These are phyloP conservation scores for Metopolophium dirhodum DNA, from an alignment of 1,140 invertebrate genomes.

Conservation along the genomic window DNA sequence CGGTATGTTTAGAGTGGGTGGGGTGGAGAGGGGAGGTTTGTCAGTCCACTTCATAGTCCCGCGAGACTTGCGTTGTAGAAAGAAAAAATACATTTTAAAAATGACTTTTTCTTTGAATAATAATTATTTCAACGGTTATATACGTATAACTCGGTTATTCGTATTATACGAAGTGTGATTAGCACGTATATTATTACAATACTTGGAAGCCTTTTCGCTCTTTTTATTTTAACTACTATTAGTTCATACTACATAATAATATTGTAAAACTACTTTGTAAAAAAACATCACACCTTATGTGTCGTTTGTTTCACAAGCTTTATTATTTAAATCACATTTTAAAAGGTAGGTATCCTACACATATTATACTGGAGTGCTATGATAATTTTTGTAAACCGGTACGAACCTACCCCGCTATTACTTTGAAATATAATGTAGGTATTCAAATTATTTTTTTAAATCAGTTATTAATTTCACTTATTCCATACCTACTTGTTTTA, in stretches of 20 bases:
- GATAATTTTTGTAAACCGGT: not conserved
- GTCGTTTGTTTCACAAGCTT: not conserved
- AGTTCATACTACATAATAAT: not conserved
- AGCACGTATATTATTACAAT: not conserved
- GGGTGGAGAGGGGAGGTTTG: not conserved
- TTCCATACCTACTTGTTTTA: too few relatives aligned
- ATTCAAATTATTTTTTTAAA: too few relatives aligned
- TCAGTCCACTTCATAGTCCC: not conserved
- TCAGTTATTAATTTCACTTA: too few relatives aligned
- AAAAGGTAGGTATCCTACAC: too few relatives aligned
- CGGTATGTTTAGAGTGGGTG: too few relatives aligned
- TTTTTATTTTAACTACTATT: not conserved
- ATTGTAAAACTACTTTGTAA: not conserved
- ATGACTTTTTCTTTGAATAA: not conserved
- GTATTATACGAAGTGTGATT: not conserved
- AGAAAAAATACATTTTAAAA: not conserved
- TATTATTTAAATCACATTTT: not conserved
- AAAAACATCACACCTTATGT: not conserved
- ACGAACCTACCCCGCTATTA: too few relatives aligned
- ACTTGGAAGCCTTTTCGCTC: not conserved
- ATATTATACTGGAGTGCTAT: too few relatives aligned
- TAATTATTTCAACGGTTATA: constrained; percentile 4
- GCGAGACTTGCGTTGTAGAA: not conserved
- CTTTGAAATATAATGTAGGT: too few relatives aligned
- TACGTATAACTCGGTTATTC: not conserved